A percentile compares a stretch with the other conserved stretches of the same genome.
phyloP scores from a whole-genome alignment of 2,113 vertebrate species.

The Eleginops maclovinus region DNA sequence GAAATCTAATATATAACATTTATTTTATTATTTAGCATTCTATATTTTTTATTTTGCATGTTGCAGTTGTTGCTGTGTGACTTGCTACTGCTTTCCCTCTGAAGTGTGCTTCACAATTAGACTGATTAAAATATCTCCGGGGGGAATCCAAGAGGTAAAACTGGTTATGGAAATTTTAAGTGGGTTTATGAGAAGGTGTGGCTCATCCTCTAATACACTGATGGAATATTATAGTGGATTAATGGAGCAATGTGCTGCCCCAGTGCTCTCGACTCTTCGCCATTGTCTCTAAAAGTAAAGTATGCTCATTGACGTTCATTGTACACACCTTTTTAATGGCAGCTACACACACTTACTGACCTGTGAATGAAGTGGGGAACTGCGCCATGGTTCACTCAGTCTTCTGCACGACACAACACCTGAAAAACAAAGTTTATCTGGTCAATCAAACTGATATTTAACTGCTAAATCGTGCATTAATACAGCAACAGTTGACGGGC shows the following conservation, averaged over 20 bases:
- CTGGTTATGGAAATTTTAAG: no score
- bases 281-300: not conserved
- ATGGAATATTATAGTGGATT: not conserved
- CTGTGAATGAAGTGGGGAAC: conserved; percentile 95
- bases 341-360: conserved; percentile 82
- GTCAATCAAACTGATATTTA: not conserved
- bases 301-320: not conserved
- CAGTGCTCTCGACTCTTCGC: not conserved
- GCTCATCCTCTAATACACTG: not conserved
- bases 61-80: not conserved
- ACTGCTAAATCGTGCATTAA: not conserved
- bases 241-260: not conserved
- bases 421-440: conserved; percentile 48
- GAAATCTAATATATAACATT: no score
- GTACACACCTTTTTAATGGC: not conserved
- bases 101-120: no score
- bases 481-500: not conserved
- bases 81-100: not conserved
- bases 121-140: no score
- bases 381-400: conserved; percentile 96
- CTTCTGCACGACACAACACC: conserved; percentile 78
- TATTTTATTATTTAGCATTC: no score
- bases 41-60: no score
- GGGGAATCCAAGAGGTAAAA: no score
- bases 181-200: not conserved